Conservation (phyloP, 1,140 invertebrate species). For the Ostrea denselamellosa region DNA sequence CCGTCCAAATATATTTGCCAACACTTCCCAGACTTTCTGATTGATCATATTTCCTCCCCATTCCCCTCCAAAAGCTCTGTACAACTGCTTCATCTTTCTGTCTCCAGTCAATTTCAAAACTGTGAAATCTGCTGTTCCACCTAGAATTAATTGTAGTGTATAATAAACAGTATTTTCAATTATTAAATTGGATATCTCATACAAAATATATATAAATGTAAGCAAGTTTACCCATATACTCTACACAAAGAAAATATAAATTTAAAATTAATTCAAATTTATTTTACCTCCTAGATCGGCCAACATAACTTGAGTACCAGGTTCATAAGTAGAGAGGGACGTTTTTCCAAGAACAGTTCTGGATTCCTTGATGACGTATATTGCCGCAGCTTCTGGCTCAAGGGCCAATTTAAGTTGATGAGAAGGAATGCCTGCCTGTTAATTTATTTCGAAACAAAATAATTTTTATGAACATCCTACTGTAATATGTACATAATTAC, state of each 20-base stretch:
- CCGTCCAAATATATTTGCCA: constrained; percentile 38
- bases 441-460: neutral
- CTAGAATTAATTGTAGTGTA: neutral
- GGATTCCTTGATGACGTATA: constrained; percentile 44
- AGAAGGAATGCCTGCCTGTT: constrained; percentile 46
- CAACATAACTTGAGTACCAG: constrained; percentile 17
- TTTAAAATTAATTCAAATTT: neutral
- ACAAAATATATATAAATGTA: no score
- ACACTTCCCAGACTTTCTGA: neutral
- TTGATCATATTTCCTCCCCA: constrained; percentile 40
- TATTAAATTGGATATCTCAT: no score
- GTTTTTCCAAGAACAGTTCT: neutral
- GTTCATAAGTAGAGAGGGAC: neutral
- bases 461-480: neutral
- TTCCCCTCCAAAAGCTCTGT: constrained; percentile 5
- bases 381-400: constrained; percentile 57
- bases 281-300: constrained; percentile 6
- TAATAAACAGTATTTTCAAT: no score
- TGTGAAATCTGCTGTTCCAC: constrained; percentile 45
- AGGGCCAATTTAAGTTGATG: constrained; percentile 50
- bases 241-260: neutral
- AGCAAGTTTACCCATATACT: no score
- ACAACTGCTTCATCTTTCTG: constrained; percentile 34
- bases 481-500: no score
- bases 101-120: constrained; percentile 15